Base-by-base conservation (phyloP, 2,113 vertebrate species). In the Cervus canadensis region DNA sequence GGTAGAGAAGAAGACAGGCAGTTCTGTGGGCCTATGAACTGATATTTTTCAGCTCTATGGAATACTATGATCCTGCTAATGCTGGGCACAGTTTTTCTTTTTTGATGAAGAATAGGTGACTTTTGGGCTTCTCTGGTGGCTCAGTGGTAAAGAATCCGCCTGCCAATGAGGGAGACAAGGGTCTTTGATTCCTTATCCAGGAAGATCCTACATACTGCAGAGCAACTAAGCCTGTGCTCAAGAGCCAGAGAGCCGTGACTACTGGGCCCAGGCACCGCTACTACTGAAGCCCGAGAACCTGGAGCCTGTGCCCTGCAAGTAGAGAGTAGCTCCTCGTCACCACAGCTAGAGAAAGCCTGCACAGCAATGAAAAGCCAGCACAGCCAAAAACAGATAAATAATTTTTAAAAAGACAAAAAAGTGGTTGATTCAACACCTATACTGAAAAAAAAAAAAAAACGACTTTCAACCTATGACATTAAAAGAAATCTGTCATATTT, bases 41-140 rank as follows among this genome's bases (percentile, higher is more conserved):
- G 12, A 43, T 12, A 36, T 30, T 45, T 86, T 12, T 60, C 12
- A 52, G 4, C 13, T 84, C 9, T 87, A 0, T 33, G 28, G 25
- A 84, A 83, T 84, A 43, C 56, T 94, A 1, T 12, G 2, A 36
- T 45, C 64, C 8, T 2, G 33, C 40, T 76, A 13, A 89, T 6
- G 57, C 36, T 95, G 30, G 8, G 15, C 56, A 56, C 40, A 30
- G 23, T 91, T 91, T 93, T 83, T 91, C 50, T 33, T 12, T 87
- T 93, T 45, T 93, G 8, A 74, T 85, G 23, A 95, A 93, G 11
- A 96, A 78, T 13, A 81, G 71, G 21, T 76, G 71, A 43, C 71
- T 14, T 74, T 43, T 0, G 71, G 12, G 71, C 36, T 76, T 76
- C 71, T 21, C 36, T 76, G 11, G 36, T 76, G 36, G 71, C 36